Evolutionary conservation across 2,888 invertebrate species (phyloP).

Genomic region (Eupithecia tripunctaria): DNA sequence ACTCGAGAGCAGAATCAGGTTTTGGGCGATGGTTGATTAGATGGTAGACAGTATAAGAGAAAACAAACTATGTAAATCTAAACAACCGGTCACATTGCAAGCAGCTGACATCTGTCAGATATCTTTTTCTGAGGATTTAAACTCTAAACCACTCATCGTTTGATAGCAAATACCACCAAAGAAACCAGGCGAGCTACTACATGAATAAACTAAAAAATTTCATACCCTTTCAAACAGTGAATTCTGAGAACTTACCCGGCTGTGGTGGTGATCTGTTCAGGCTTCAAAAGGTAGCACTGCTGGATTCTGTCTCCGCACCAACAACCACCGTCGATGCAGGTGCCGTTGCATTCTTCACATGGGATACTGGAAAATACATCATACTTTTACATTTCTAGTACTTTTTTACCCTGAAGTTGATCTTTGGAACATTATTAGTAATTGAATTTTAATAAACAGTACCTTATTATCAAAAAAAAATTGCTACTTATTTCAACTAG

Average conservation of each 20-base stretch:
- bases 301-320: conserved; percentile 51
- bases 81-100: too few relatives aligned
- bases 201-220: background rate
- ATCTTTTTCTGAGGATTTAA: too few relatives aligned
- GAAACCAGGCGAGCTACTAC: background rate
- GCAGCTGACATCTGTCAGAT: too few relatives aligned
- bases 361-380: conserved; percentile 55
- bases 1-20: too few relatives aligned
- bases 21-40: too few relatives aligned
- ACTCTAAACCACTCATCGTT: too few relatives aligned
- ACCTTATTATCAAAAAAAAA: background rate
- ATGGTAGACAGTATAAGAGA: too few relatives aligned
- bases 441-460: background rate
- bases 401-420: background rate
- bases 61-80: too few relatives aligned
- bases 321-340: conserved; percentile 52
- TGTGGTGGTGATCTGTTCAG: conserved; percentile 48
- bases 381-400: background rate
- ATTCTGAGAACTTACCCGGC: conserved; percentile 49
- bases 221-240: background rate
- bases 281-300: conserved; percentile 41
- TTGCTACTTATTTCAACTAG: background rate
- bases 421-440: background rate
- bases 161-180: too few relatives aligned
- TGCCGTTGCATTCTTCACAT: conserved; percentile 54